Percentiles rank a stretch among this genome's conserved stretches.
Conservation (phyloP, 1,140 invertebrate genomes). For the Heliconius melpomene region DNA sequence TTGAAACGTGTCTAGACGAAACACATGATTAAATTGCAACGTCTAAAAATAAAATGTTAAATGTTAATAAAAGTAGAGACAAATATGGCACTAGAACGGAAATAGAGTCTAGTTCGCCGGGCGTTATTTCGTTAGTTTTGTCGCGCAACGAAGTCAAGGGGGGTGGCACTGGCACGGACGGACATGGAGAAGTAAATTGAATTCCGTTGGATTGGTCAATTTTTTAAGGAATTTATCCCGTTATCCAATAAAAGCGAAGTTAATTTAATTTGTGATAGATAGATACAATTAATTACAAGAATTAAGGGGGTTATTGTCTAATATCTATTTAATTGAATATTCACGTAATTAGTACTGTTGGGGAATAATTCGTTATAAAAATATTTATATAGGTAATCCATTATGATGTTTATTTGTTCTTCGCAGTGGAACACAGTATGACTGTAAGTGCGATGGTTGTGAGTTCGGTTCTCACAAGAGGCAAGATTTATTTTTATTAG, state of each 20-base stretch:
- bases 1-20: background rate
- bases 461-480: too few species aligned
- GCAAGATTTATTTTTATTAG: too few species aligned
- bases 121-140: constrained; percentile 20
- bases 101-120: constrained; percentile 20
- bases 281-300: too few species aligned
- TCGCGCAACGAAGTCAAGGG: background rate
- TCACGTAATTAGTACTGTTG: too few species aligned
- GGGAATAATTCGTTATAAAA: too few species aligned
- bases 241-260: background rate
- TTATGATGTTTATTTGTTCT: too few species aligned
- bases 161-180: constrained; percentile 3
- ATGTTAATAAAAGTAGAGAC: constrained; percentile 11
- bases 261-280: background rate
- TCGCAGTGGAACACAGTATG: too few species aligned
- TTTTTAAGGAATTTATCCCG: background rate
- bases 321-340: too few species aligned
- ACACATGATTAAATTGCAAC: background rate
- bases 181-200: constrained; percentile 12
- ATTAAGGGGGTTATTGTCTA: too few species aligned
- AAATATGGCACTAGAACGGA: constrained; percentile 9
- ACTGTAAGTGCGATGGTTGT: too few species aligned
- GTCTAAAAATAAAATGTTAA: background rate
- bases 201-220: constrained; percentile 9
- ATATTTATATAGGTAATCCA: too few species aligned